Conservation (phyloP, 2,797 vertebrate genomes). For the Myripristis jacobus region DNA sequence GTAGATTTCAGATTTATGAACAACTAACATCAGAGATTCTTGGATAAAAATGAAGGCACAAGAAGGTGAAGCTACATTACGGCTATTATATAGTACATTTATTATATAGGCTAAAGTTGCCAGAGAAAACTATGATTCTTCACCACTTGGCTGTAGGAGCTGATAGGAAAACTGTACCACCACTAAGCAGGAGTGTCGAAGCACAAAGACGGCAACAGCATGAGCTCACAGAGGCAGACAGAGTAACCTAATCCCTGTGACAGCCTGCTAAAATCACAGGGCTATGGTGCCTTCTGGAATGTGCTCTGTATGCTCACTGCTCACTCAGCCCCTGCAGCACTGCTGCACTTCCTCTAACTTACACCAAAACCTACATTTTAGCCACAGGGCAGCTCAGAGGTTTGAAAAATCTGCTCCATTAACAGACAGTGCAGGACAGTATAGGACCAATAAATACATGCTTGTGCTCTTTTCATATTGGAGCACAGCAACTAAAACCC, state of each 20-base stretch:
- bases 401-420: conserved; percentile 20
- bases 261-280: conserved; percentile 84
- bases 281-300: conserved; percentile 82
- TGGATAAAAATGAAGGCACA: conserved; percentile 11
- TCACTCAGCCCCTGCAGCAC: conserved; percentile 75
- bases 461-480: conserved; percentile 27
- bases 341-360: conserved; percentile 70
- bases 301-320: conserved; percentile 77
- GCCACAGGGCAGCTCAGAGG: conserved; percentile 37
- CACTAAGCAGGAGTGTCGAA: conserved; percentile 56
- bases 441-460: background rate
- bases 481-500: conserved; percentile 50
- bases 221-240: conserved; percentile 82
- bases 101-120: conserved; percentile 25
- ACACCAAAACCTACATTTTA: conserved; percentile 69
- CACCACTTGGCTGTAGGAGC: conserved; percentile 25
- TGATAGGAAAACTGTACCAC: conserved; percentile 32
- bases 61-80: conserved; percentile 13
- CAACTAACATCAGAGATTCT: background rate
- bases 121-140: conserved; percentile 39
- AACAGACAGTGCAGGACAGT: conserved; percentile 25
- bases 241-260: conserved; percentile 84
- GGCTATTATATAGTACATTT: background rate
- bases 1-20: background rate
- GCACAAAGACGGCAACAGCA: conserved; percentile 72